These are phyloP conservation scores for Drosophila mayri DNA, from an alignment of 1,140 invertebrate genomes.

Conservation along the genomic window DNA sequence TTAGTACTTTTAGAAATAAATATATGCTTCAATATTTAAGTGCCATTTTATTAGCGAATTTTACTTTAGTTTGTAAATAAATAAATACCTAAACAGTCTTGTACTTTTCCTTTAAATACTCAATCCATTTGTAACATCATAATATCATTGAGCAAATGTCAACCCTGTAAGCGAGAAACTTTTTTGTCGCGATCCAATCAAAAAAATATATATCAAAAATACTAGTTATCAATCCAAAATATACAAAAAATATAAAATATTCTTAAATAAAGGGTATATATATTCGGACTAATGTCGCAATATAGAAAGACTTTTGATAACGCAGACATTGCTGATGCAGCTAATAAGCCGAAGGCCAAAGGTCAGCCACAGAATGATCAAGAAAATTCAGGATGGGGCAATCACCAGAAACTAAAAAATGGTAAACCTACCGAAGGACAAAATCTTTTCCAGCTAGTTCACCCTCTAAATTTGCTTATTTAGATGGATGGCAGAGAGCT, in stretches of 20 bases:
- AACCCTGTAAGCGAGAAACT: too few species aligned
- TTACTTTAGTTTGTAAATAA: background rate
- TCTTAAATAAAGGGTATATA: background rate
- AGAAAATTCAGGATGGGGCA: conserved; percentile 4
- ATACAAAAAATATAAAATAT: rapidly evolving
- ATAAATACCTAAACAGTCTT: background rate
- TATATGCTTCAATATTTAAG: background rate
- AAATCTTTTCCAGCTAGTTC: too few species aligned
- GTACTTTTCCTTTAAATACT: background rate
- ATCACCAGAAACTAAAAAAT: background rate
- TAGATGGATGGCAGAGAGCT: background rate
- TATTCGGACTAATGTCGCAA: background rate
- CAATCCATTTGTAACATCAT: background rate
- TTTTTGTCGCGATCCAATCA: background rate
- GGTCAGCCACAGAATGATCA: conserved; percentile 7
- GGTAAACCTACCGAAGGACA: background rate
- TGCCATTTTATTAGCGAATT: background rate
- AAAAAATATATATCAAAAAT: too few species aligned
- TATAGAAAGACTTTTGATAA: background rate
- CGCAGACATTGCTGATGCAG: background rate
- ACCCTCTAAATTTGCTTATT: background rate
- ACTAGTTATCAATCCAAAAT: background rate
- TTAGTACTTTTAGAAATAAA: too few species aligned
- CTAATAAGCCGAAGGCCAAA: background rate
- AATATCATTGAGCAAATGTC: background rate